These are phyloP conservation scores for Dilophus febrilis DNA, from an alignment of 2,888 invertebrate species.

Conservation along the genomic window DNA sequence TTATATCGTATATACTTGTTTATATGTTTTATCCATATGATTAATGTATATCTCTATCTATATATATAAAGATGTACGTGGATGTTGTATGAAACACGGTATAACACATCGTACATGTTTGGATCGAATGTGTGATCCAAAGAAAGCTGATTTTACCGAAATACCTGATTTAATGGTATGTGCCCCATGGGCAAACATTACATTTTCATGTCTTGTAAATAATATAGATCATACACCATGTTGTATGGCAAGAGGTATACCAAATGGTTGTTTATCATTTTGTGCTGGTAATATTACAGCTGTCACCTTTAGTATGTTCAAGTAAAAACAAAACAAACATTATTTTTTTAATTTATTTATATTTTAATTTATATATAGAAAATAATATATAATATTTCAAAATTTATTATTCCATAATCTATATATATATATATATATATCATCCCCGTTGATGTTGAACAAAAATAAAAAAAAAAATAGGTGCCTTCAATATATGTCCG, in stretches of 20 bases:
- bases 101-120: conserved; percentile 58
- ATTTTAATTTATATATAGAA: background rate
- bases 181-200: conserved; percentile 70
- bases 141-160: conserved; percentile 31
- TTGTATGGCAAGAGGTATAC: conserved; percentile 57
- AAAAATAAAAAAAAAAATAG: conserved; percentile 21
- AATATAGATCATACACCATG: conserved; percentile 69
- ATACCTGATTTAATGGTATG: conserved; percentile 72
- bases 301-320: conserved; percentile 66
- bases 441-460: background rate
- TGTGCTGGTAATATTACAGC: conserved; percentile 65
- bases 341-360: background rate
- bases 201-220: conserved; percentile 64
- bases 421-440: background rate
- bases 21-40: background rate
- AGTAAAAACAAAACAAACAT: conserved; percentile 36
- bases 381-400: background rate
- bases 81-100: conserved; percentile 53
- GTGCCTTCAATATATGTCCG: conserved; percentile 65
- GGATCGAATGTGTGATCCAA: conserved; percentile 64
- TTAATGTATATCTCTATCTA: background rate
- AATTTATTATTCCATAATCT: background rate
- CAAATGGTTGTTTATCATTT: conserved; percentile 53
- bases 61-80: conserved; percentile 36
- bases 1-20: background rate